Evolutionary conservation across 2,888 invertebrate genomes (phyloP).

Genomic region (Melinopterus prodromus): DNA sequence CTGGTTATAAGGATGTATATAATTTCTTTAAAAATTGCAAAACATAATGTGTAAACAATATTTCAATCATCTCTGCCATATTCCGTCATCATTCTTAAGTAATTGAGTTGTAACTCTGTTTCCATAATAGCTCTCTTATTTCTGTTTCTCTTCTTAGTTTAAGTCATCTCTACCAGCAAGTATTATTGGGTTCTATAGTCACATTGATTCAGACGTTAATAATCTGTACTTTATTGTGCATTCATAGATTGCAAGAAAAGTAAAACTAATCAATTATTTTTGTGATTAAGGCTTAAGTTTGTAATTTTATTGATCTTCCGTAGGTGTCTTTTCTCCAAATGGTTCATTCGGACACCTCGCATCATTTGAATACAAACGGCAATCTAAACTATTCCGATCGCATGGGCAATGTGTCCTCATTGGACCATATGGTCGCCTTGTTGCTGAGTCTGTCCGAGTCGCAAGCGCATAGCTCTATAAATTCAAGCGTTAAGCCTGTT

Average conservation of each 20-base stretch:
- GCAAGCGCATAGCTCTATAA: constrained; percentile 28
- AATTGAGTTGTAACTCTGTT: too few species aligned
- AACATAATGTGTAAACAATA: too few species aligned
- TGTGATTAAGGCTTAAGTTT: background rate
- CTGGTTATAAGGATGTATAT: too few species aligned
- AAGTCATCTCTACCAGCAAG: too few species aligned
- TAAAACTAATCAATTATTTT: background rate
- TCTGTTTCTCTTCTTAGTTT: too few species aligned
- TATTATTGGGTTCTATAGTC: too few species aligned
- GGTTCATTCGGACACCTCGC: constrained; percentile 49
- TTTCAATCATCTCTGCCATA: too few species aligned
- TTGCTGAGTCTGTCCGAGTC: constrained; percentile 33
- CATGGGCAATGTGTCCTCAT: constrained; percentile 28
- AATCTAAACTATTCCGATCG: constrained; percentile 29
- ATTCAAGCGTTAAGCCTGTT: constrained; percentile 24
- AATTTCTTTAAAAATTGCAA: too few species aligned
- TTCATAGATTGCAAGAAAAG: background rate
- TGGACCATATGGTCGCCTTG: constrained; percentile 35
- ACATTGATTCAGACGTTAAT: too few species aligned
- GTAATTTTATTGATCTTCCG: background rate
- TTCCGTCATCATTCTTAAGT: too few species aligned
- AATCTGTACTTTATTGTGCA: too few species aligned
- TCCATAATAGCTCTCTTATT: too few species aligned
- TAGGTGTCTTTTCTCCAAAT: constrained; percentile 61
- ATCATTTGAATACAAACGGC: constrained; percentile 19